Evolutionary conservation across 2,888 invertebrate genomes (phyloP).

Genomic region (Ctena decussata): DNA sequence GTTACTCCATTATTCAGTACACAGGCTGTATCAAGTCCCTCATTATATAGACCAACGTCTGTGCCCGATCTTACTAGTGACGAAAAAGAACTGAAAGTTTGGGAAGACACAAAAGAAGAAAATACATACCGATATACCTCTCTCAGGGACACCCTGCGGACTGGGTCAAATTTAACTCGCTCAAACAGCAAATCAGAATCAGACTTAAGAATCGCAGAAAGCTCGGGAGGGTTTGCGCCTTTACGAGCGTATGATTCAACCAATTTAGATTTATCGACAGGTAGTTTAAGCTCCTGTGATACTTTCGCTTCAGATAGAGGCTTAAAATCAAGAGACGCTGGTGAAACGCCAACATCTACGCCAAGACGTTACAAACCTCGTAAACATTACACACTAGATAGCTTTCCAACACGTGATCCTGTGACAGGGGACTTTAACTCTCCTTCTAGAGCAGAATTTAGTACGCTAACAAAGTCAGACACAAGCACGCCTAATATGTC

Average conservation of each 20-base stretch:
- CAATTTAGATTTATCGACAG: conserved; percentile 55
- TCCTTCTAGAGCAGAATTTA: neutral
- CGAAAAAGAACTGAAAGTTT: conserved; percentile 58
- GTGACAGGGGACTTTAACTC: conserved; percentile 43
- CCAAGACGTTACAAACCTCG: conserved; percentile 52
- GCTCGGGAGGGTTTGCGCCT: conserved; percentile 40
- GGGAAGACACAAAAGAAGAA: conserved; percentile 59
- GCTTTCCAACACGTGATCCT: conserved; percentile 56
- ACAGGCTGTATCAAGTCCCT: conserved; percentile 38
- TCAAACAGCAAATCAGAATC: conserved; percentile 63
- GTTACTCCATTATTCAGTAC: conserved; percentile 44
- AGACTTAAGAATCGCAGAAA: conserved; percentile 54
- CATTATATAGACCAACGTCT: conserved; percentile 68
- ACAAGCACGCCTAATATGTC: neutral
- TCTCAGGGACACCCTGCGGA: conserved; percentile 56
- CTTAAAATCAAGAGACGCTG: conserved; percentile 59
- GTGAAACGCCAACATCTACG: conserved; percentile 68
- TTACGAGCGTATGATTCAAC: conserved; percentile 48
- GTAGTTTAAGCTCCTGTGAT: conserved; percentile 60
- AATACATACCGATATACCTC: conserved; percentile 65
- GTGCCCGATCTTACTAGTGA: conserved; percentile 68
- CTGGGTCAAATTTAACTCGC: conserved; percentile 53
- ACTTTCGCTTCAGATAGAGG: conserved; percentile 55
- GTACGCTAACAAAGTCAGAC: neutral
- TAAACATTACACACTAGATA: conserved; percentile 59